Conservation (phyloP, 1,140 invertebrate species). For the Ruditapes philippinarum region DNA sequence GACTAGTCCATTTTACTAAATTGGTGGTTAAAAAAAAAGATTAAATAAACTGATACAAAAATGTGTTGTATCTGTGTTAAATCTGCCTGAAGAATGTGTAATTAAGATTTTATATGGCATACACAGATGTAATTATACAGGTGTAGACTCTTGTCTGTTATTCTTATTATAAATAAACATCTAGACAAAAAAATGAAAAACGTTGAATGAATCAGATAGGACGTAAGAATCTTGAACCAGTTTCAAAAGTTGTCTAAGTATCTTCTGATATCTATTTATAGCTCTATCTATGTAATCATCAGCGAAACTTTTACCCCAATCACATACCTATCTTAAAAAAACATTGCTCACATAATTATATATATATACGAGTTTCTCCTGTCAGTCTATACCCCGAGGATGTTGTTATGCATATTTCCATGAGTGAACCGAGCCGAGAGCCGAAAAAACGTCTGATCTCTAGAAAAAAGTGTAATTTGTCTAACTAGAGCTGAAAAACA, state of each 20-base stretch:
- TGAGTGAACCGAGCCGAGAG: not conserved
- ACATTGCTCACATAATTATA: not conserved
- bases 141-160: too few species aligned
- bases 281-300: not conserved
- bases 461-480: not conserved
- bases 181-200: too few species aligned
- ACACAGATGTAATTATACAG: too few species aligned
- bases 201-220: too few species aligned
- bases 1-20: too few species aligned
- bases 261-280: not conserved
- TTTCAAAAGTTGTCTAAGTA: conserved; percentile 5
- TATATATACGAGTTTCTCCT: conserved; percentile 1
- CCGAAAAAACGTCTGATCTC: not conserved
- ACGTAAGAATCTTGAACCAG: not conserved
- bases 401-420: not conserved
- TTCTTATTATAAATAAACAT: too few species aligned
- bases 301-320: not conserved
- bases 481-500: conserved; percentile 1
- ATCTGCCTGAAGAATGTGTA: too few species aligned
- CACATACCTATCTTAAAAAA: conserved; percentile 25
- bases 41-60: too few species aligned
- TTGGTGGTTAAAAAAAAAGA: too few species aligned
- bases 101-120: too few species aligned
- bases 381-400: not conserved
- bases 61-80: too few species aligned